Evolutionary conservation across 2,888 invertebrate genomes (phyloP), one percentile per base, ranked within the genome.

Genomic region (Meandrusa payeni): DNA sequence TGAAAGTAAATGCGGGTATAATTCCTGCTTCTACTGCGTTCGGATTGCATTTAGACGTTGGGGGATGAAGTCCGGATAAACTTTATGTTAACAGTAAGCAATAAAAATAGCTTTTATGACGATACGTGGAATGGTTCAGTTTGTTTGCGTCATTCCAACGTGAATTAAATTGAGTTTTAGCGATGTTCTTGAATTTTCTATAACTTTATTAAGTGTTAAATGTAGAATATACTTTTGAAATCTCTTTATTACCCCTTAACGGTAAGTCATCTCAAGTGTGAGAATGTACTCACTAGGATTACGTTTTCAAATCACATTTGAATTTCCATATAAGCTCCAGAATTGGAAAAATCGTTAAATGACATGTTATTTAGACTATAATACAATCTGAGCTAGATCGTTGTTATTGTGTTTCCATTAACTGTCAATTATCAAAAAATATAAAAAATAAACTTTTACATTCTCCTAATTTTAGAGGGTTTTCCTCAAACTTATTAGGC

Each of bases 61-160:
- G 58, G 61, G 82, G 81, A 83, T 83, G 81, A 77, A 78, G 71
- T 42, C 70, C 59, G 76, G 77, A 83, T 82, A 71, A 76, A 80
- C 63, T 86, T 85, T 82, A 83, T 82, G 80, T 78, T 77, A 76
- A 82, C 79, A 71, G 79, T 69, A 60, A 65, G 77, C 78, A 70
- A 85, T 86, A 86, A 86, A 85, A 86, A 83, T 82, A 71, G 77
- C 79, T 80, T 85, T 85, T 83, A 86, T 76, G 78, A 76, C 76
- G 70, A 75, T 80, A 83, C 85, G 83, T 83, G 85, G 77, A 80
- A 80, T 82, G 77, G 73, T 72, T 81, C 71, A 71, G 73, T 69
- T 71, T 76, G 70, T 70, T 64, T 67, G 70, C 64, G 61, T 73
- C 70, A 69, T 72, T 67, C 54, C 59, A 53, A 58, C 57, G 58